Base-by-base conservation (phyloP, 1,140 invertebrate genomes). In the Homarus americanus region DNA sequence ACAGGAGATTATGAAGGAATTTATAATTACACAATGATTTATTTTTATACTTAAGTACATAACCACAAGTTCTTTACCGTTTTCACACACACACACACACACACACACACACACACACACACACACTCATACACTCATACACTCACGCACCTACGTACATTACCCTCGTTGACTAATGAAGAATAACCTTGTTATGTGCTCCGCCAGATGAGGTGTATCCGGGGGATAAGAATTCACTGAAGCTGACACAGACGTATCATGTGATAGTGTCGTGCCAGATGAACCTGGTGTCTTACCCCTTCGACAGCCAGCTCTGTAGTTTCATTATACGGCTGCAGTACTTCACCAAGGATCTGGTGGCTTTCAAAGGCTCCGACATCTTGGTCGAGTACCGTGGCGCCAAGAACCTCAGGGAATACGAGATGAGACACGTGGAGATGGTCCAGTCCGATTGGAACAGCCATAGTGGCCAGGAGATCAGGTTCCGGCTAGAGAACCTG, bases 181-280 rank as follows among this genome's bases (percentile, higher is more conserved):
- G 66, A 72, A 72, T 72, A 28, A 72, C 24, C 9, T 63, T 38
- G 3, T 63, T 41, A 63, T 66, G n/a, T 3, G 3, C n/a, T 34
- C 69, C 44, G 7, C 17, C 92, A 92, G 92, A 92, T 36, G 92
- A 92, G 36, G 86, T 91, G 34, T 92, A 92, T 69, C 89, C 92
- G 0, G 92, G 92, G 32, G 41, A 75, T 7, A 85, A 53, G 3
- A 92, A 92, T 38, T 92, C 92, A 15, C 86, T 92, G 32, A 92
- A 92, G 73, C 89, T 92, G 34, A 86, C 84, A 32, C 90, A 91
- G 58, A 82, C 90, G 3, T 91, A 82, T 41, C 28, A 20, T 7
- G 49, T 92, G 34, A 40, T 73, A 44, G 86, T 91, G 20, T 84
- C 88, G n/a, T 92, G 92, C 58, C 80, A 85, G 72, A 92, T 92